Evolutionary conservation across 2,888 invertebrate genomes (phyloP), one percentile per base, ranked within the genome.

Genomic region (Baronia brevicornis): DNA sequence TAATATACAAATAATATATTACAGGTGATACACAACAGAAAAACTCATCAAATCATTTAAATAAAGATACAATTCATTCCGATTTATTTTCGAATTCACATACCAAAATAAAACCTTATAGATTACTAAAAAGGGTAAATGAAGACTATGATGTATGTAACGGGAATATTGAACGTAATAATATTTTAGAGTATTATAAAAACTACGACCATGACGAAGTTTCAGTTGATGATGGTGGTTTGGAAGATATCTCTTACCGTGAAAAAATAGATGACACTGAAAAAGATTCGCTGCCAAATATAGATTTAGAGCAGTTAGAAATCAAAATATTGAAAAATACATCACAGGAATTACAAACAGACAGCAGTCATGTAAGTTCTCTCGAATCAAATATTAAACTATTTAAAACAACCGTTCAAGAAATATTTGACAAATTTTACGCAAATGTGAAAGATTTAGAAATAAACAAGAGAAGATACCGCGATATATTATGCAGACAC

Each of bases 341-440:
- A 4, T 71, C 77, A 0, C 61, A 64, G 38, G 68, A 74, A 33
- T 43, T 73, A 3, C 61, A 64, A 41, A 62, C 60, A 0, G 59
- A 70, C 2, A 57, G 61, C 11, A 52, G 43, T 7, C 62, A 67
- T 0, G 32, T 48, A 4, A 51, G 46, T 35, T 63, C 60, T 26
- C 51, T 77, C 4, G 78, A 80, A n/a, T 69, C 71, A 0, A 68
- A 72, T 19, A 62, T 79, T 1, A 67, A 73, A 44, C 59, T 73
- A 30, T 77, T 82, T 37, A 78, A 61, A 51, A 60, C 57, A 0
- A 73, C 77, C 0, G 72, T 82, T 0, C 62, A 71, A 43, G 64
- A 73, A 36, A 73, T 84, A 25, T 78, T 82, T 27, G 67, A 72
- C 13, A 74, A 66, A 22, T 82, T 78, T 40, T 60, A 75, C 36